Evolutionary conservation across 2,113 vertebrate species (phyloP).

Genomic region (Turnix velox): DNA sequence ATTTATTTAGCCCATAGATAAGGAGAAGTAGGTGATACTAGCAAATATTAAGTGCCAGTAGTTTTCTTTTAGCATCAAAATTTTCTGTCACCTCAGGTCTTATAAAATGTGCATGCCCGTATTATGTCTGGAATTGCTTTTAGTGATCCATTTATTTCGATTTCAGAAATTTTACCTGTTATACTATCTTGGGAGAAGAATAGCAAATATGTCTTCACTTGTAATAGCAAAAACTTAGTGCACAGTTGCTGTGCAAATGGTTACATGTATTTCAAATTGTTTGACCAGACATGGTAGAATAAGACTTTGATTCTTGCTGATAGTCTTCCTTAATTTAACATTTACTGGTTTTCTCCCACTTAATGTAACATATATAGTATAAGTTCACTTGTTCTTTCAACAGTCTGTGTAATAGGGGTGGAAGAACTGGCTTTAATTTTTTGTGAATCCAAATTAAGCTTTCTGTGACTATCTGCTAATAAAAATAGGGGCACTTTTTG

Average conservation of each 20-base stretch:
- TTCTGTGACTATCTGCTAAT: constrained; percentile 32
- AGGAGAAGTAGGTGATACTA: not conserved
- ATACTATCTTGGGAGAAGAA: not conserved
- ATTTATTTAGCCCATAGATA: not conserved
- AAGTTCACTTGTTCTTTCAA: not conserved
- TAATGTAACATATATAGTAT: not conserved
- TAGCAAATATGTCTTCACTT: not conserved
- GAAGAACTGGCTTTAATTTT: not conserved
- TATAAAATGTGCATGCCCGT: not conserved
- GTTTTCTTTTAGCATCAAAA: not conserved
- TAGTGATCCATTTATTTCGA: not conserved
- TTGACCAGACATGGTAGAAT: not conserved
- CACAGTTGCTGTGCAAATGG: not conserved
- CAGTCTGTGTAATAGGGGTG: not conserved
- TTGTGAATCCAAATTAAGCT: constrained; percentile 6
- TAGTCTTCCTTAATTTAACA: not conserved
- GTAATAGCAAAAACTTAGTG: not conserved
- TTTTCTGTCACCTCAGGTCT: not conserved
- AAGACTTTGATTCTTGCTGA: not conserved
- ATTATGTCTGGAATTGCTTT: not conserved
- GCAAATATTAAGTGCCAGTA: not conserved
- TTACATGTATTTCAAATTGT: not conserved
- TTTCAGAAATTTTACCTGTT: not conserved
- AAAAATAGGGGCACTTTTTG: constrained; percentile 46
- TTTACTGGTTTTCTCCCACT: not conserved